phyloP scores from a whole-genome alignment of 1,140 invertebrate species.

The Trichogramma pretiosum region DNA sequence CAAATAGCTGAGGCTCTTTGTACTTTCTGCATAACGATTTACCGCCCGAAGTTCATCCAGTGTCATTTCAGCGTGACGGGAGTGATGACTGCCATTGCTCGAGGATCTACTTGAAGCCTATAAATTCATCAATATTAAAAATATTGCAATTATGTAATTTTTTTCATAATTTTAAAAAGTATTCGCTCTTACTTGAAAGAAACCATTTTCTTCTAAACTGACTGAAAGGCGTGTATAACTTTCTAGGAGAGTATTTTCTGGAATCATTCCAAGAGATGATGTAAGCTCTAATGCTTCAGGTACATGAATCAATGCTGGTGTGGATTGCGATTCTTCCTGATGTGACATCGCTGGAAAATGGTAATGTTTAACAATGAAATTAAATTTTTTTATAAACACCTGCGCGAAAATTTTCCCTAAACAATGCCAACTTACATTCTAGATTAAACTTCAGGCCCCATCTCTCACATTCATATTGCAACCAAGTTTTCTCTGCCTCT shows the following conservation, averaged over 20 bases:
- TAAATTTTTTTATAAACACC: no score
- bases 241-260: conserved; percentile 74
- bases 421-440: conserved; percentile 57
- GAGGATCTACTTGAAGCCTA: conserved; percentile 56
- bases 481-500: conserved; percentile 79
- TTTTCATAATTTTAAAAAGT: no score
- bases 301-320: conserved; percentile 64
- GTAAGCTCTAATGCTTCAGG: conserved; percentile 46
- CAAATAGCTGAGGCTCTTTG: conserved; percentile 81
- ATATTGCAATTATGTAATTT: conserved; percentile 25
- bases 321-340: conserved; percentile 78
- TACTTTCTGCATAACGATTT: conserved; percentile 85
- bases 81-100: conserved; percentile 54
- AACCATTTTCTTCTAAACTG: conserved; percentile 72
- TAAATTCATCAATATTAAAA: conserved; percentile 20
- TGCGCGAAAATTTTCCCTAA: no score
- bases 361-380: background rate
- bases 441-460: conserved; percentile 72
- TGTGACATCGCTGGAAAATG: conserved; percentile 48
- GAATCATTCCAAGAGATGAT: conserved; percentile 67
- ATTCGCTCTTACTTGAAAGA: conserved; percentile 59
- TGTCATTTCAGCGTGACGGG: conserved; percentile 49
- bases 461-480: conserved; percentile 77
- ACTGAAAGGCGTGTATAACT: conserved; percentile 77
- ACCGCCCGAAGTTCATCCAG: conserved; percentile 74